Evolutionary conservation across 2,888 invertebrate genomes (phyloP), one percentile per base, ranked within the genome.

Genomic region (Abrostola triplasia): DNA sequence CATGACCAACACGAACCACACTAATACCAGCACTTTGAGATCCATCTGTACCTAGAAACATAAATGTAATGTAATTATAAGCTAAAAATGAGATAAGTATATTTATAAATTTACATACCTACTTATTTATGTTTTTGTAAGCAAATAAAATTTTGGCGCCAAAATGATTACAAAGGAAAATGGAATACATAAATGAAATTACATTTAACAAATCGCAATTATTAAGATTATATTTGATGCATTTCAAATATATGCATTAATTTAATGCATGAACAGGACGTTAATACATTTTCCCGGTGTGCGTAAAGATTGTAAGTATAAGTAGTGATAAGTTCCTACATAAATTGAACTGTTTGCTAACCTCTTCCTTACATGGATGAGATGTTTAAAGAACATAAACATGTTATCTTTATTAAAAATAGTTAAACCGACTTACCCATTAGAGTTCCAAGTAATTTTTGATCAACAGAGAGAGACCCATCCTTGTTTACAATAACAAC

Each of bases 401-500:
- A 24, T 24, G 24, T 47, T 8, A 47, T 24, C 9, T 24, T 24
- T 47, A 47, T 13, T 13, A 47, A 10, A 44, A 5, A 0, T 40
- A 44, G 13, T 42, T 11, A 12, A 10, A n/a, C 51, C 8, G 10
- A 92, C 95, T 95, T 95, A 98, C 98, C 97, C 92, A 98, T 96
- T 75, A 97, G 95, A 80, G 96, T 96, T 82, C 97, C 97, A 69
- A 98, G 95, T 77, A 97, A 96, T 82, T 97, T 96, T 85, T 97
- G 97, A 91, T 98, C 98, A 48, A 97, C 97, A 67, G 97, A 97
- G 72, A 98, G 95, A 68, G 96, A 96, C 80, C 98, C 98, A 96
- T 98, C 98, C 92, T 97, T 97, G 88, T 97, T 97, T 88, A 98
- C 97, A 88, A 98, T 96, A 89, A 98, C 96, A 83, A 97, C 96